Conservation (phyloP, 1,140 invertebrate genomes). For the Aphidius ervi region DNA sequence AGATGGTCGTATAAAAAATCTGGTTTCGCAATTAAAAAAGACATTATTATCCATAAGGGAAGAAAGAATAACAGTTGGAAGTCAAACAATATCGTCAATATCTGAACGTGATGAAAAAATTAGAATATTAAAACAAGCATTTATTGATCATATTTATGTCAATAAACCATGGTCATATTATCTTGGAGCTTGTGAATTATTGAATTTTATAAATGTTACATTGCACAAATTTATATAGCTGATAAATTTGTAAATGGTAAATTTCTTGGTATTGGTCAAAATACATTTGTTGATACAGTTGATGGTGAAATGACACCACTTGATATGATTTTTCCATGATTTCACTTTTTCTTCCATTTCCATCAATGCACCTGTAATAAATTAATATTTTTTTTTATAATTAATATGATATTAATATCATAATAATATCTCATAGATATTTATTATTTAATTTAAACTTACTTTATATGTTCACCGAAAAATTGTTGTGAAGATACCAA, state of each 20-base stretch:
- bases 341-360: too few relatives aligned
- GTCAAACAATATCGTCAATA: slow-evolving; percentile 52
- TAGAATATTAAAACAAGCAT: slow-evolving; percentile 43
- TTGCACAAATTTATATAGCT: slow-evolving; percentile 73
- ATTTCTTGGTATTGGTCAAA: slow-evolving; percentile 66
- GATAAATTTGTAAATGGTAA: slow-evolving; percentile 71
- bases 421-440: too few relatives aligned
- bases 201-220: slow-evolving; percentile 68
- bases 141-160: slow-evolving; percentile 57
- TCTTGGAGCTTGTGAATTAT: slow-evolving; percentile 66
- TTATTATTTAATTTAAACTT: slow-evolving; percentile 13
- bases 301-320: slow-evolving; percentile 56
- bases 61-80: slow-evolving; percentile 51
- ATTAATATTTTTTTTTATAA: background rate
- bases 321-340: slow-evolving; percentile 72
- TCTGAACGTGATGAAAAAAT: slow-evolving; percentile 49
- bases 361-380: slow-evolving; percentile 58
- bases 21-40: slow-evolving; percentile 66
- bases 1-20: slow-evolving; percentile 63
- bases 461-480: slow-evolving; percentile 73
- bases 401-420: background rate
- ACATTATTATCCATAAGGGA: slow-evolving; percentile 59
- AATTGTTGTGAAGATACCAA: slow-evolving; percentile 68
- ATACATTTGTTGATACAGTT: slow-evolving; percentile 40
- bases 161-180: slow-evolving; percentile 70